Evolutionary conservation across 23 tunicate species (phyloP), one percentile per base, ranked within the genome.

Genomic region (Halocynthia aurantium): DNA sequence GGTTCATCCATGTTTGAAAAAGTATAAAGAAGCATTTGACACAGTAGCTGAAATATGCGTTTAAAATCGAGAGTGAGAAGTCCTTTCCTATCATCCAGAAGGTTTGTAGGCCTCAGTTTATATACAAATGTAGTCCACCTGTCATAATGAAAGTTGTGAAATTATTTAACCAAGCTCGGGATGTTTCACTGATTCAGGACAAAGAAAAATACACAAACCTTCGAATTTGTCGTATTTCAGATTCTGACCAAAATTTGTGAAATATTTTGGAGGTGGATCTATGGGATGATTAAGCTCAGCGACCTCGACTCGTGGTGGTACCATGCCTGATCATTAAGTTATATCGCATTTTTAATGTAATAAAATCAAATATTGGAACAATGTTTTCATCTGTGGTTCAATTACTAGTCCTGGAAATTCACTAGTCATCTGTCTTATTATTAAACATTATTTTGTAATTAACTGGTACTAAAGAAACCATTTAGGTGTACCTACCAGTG

Each of bases 231-330:
- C 96, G 58, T 84, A 89, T 61, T 89, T 89, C 50, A 89, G 71
- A 55, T 82, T 84, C 55, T 84, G 85, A 76, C 96, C 96, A 63
- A 84, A 89, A 22, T 80, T 84, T 7, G 76, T 74, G 77, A 81
- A 89, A 75, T 89, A 84, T 15, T 65, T 52, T 51, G 85, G 66
- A 10, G 96, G 88, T 15, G 96, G 96, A 61, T 89, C 81, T 70
- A 89, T 84, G 10, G 96, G 96, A 53, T 89, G 96, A 67, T 89
- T 89, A 68, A 89, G 71, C 70, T 89, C 96, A 52, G 87, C 81
- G 55, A 89, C 96, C 21, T 77, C 71, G 5, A 63, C 69, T 40
- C 96, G 62, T 49, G 88, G 73, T 49, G 96, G 96, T 8, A 89
- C 96, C 74, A 89, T 84, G 11, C 89, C 96, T 89, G 53, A 8